Base-by-base conservation (phyloP, 2,888 invertebrate genomes). In the Plagiodera versicolora region DNA sequence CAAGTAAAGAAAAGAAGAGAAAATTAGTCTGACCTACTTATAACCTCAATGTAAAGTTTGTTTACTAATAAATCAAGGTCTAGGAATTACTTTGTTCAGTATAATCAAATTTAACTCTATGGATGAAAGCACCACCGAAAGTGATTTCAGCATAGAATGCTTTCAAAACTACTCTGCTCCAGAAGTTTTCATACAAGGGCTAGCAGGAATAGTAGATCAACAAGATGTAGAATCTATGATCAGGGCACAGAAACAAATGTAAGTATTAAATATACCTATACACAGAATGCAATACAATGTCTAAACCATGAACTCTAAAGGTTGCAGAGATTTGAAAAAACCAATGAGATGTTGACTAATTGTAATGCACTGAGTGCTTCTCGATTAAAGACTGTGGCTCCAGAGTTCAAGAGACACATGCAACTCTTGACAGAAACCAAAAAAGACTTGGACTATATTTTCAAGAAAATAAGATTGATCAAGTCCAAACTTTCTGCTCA, bases 341-440 rank as follows among this genome's bases (percentile, higher is more conserved):
- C 98, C 0, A 99, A 98, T 75, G 98, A 99, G 83, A 99, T 98
- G 98, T 82, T 99, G 28, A 90, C 94, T 9, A 98, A 98, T 79
- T 98, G 98, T 77, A 97, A 97, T 79, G 91, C 94, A 16, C 80
- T 99, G n/a, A 95, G 97, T 0, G 89, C 92, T 2, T 90, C 90
- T 65, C 86, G 98, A 10, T 85, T 95, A 56, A 92, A 94, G 74
- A 88, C 87, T 17, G 95, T 96, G 0, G 89, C 88, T 8, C 87
- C 87, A 0, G 97, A 98, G 75, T 95, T 98, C 72, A 94, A 92
- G 74, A 91, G 90, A 69, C 96, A 98, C 76, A 94, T 94, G 0
- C 89, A 90, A 62, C 83, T 95, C 1, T 82, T 98, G 1, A 81
- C 87, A 8, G 95, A 96, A 59, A 95, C 97, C 92, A 94, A 94